Evolutionary conservation across 2,888 invertebrate species (phyloP).

Genomic region (Cryptus viduatorius): DNA sequence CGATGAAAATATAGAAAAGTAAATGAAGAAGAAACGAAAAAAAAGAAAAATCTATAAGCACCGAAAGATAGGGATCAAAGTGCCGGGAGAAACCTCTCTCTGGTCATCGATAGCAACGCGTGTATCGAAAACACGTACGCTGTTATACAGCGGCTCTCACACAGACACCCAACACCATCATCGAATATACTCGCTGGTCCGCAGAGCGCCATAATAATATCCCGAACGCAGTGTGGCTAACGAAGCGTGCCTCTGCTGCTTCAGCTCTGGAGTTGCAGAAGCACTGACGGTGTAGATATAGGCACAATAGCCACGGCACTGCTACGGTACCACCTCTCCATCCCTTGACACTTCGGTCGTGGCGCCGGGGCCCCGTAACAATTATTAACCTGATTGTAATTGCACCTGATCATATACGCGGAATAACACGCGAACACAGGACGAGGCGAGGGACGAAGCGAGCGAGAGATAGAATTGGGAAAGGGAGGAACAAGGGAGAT

Average conservation of each 20-base stretch:
- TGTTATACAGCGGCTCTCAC: neutral
- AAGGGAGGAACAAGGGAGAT: neutral
- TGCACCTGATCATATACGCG: conserved; percentile 82
- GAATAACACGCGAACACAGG: conserved; percentile 73
- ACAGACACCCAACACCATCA: conserved; percentile 35
- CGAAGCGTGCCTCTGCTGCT: conserved; percentile 72
- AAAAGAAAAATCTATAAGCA: neutral
- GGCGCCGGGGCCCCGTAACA: conserved; percentile 73
- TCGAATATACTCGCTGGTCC: conserved; percentile 37
- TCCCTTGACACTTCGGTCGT: conserved; percentile 70
- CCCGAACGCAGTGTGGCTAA: conserved; percentile 65
- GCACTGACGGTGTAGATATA: conserved; percentile 38
- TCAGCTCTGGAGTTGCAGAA: conserved; percentile 35
- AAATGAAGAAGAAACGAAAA: neutral
- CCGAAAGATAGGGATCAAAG: conserved; percentile 11
- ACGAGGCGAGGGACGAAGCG: conserved; percentile 44
- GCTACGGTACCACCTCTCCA: conserved; percentile 50
- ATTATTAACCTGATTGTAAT: conserved; percentile 84
- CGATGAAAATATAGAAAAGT: neutral
- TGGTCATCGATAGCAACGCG: neutral
- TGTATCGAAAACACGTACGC: neutral
- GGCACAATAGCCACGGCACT: conserved; percentile 17
- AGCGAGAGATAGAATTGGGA: conserved; percentile 32
- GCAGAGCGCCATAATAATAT: conserved; percentile 45
- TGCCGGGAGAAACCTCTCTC: neutral